Conservation (phyloP, 53 echinoderm and acorn worm genomes). For the Henricia sp. region DNA sequence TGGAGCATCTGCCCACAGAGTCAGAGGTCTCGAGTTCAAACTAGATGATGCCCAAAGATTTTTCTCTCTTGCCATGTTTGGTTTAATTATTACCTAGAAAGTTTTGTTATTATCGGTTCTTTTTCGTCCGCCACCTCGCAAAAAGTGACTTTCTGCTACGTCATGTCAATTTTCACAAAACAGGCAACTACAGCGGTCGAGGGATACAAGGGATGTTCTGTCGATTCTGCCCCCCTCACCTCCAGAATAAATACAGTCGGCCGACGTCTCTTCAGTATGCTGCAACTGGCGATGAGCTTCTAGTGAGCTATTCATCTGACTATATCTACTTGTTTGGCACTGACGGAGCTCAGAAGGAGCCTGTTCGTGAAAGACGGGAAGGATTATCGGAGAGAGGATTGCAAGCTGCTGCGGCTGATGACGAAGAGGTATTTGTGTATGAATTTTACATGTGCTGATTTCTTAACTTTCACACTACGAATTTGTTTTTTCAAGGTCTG, state of each 20-base stretch:
- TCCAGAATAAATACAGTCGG: slow-evolving; percentile 94
- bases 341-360: slow-evolving; percentile 52
- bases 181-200: slow-evolving; percentile 85
- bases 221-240: slow-evolving; percentile 91
- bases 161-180: background rate
- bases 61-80: no score
- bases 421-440: slow-evolving; percentile 76
- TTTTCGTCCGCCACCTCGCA: no score
- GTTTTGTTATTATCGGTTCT: no score
- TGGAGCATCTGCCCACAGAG: no score
- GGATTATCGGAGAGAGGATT: slow-evolving; percentile 21
- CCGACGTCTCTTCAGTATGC: slow-evolving; percentile 95
- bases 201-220: slow-evolving; percentile 97
- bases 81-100: no score
- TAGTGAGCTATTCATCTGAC: slow-evolving; percentile 97
- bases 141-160: no score
- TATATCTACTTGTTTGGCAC: slow-evolving; percentile 91
- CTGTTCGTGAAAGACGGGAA: background rate
- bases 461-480: no score
- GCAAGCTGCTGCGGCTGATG: slow-evolving; percentile 52
- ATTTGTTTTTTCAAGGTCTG: no score
- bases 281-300: slow-evolving; percentile 78
- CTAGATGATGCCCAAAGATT: no score
- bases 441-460: no score
- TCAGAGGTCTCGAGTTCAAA: no score